Evolutionary conservation across 2,797 vertebrate species (phyloP), one percentile per base, ranked within the genome.

Genomic region (Labroides dimidiatus): DNA sequence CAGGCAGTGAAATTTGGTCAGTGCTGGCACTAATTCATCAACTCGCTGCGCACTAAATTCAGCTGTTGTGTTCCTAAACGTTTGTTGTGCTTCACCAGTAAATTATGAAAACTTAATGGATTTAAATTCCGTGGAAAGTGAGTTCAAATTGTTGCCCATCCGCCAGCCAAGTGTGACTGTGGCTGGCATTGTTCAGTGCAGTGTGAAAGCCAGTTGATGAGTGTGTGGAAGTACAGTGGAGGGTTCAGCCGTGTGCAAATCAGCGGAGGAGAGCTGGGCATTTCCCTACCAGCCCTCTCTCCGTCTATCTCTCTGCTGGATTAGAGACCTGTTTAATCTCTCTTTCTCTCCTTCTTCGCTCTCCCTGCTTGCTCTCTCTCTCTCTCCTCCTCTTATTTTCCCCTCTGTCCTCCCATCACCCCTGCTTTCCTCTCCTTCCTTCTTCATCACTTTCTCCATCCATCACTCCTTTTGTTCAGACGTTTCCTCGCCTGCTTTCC

Each of bases 291-390:
- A 79, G 69, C 68, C 45, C 50, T 65, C 49, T 66, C 41, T 61
- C 43, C 69, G 50, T 69, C 83, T 80, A 56, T 77, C 78, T 80
- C 78, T 75, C 69, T 67, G 72, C 73, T 86, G 89, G 90, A 92
- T 91, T 91, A 92, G 77, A 87, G 76, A 78, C 84, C 71, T 10
- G 6, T 84, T 85, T 90, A 87, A 89, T 90, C 86, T 85, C 70
- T 77, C 84, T 37, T 71, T 68, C 69, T 68, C 64, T 73, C 65
- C 68, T 60, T 69, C 52, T 61, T 61, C 62, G 23, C 55, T 21
- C 23, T 21, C n/a, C n/a, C n/a, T n/a, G n/a, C n/a, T n/a, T n/a
- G n/a, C n/a, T 4, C 49, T 56, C 57, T 42, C 48, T 42, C 21
- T 51, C 51, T 33, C 67, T 47, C 54, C 51, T 33, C 67, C 51